Evolutionary conservation across 2,888 invertebrate genomes (phyloP).

Genomic region (Escarpia spicata): DNA sequence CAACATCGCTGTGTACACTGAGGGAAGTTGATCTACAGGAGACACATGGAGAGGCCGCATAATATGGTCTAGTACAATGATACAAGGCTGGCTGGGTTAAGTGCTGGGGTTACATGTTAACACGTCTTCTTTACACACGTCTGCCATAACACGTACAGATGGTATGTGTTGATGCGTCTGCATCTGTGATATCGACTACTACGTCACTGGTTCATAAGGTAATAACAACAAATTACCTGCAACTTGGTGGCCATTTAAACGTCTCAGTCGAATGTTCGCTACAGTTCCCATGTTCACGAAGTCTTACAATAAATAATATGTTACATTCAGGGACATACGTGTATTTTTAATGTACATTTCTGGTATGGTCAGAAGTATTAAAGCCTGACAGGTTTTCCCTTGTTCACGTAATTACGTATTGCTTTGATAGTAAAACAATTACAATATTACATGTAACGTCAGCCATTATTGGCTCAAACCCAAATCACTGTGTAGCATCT

Average conservation of each 20-base stretch:
- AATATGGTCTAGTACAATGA: background rate
- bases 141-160: background rate
- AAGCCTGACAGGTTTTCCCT: background rate
- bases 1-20: background rate
- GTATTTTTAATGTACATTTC: no score
- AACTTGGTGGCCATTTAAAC: no score
- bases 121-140: background rate
- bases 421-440: background rate
- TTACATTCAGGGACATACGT: no score
- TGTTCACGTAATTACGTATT: background rate
- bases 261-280: no score
- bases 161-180: background rate
- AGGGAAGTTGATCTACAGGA: background rate
- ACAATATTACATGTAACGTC: no score
- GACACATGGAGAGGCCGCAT: background rate
- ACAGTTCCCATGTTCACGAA: no score
- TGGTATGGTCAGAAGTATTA: no score
- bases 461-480: no score
- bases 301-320: no score
- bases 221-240: background rate
- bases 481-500: no score
- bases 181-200: background rate
- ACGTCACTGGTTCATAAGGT: background rate
- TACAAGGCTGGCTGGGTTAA: background rate
- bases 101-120: background rate